Conservation (phyloP, 92 coral and sea anemone species). For the Epizoanthus stellaris region DNA sequence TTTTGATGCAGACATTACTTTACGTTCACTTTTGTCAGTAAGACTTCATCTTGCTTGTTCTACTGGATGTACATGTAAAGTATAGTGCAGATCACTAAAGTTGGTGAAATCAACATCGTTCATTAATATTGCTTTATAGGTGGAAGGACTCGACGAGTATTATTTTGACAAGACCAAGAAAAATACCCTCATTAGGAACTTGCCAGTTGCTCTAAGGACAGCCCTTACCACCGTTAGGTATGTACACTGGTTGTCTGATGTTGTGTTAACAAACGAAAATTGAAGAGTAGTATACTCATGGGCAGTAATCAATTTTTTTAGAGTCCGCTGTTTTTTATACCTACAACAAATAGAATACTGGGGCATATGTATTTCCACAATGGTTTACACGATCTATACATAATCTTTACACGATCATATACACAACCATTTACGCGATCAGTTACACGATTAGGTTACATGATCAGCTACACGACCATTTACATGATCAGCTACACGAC, state of each 20-base stretch:
- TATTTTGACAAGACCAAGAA: slow-evolving; percentile 66
- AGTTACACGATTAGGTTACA: neutral
- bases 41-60: too few relatives aligned
- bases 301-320: neutral
- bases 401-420: neutral
- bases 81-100: neutral
- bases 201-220: slow-evolving; percentile 58
- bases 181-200: slow-evolving; percentile 71
- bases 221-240: slow-evolving; percentile 41
- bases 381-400: too few relatives aligned
- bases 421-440: neutral
- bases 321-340: too few relatives aligned
- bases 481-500: neutral
- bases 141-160: slow-evolving; percentile 74
- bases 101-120: neutral
- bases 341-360: too few relatives aligned
- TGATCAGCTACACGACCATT: neutral
- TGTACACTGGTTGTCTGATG: neutral
- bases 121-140: slow-evolving; percentile 42
- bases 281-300: neutral
- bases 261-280: neutral
- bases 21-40: too few relatives aligned
- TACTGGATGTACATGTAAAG: too few relatives aligned
- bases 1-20: too few relatives aligned
- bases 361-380: too few relatives aligned